A percentile compares a stretch with the other conserved stretches of the same genome.
phyloP scores from a whole-genome alignment of 2,888 invertebrate genomes.

The Ormyrus thymus region DNA sequence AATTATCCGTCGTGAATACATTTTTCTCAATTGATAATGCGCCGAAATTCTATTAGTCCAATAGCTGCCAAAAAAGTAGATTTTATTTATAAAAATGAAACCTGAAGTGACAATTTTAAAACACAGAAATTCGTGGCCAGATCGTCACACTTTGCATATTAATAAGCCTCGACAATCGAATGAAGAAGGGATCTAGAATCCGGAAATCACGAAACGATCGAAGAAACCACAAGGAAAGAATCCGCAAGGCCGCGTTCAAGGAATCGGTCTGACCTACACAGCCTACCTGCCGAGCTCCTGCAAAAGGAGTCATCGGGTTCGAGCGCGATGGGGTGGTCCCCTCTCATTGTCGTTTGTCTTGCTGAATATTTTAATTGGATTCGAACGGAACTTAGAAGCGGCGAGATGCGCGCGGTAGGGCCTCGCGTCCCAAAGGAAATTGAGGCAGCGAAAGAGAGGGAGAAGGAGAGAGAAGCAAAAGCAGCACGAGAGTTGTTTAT shows the following conservation, averaged over 20 bases:
- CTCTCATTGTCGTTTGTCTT: slow-evolving; percentile 74
- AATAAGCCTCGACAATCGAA: neutral
- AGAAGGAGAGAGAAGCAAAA: slow-evolving; percentile 56
- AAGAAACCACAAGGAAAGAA: too few relatives aligned
- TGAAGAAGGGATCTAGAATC: neutral
- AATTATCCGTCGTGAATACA: too few relatives aligned
- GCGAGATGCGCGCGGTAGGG: slow-evolving; percentile 44
- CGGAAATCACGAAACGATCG: neutral
- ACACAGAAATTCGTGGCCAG: too few relatives aligned
- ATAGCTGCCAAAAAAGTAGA: too few relatives aligned
- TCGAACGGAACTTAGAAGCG: slow-evolving; percentile 53
- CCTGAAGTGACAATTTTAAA: too few relatives aligned
- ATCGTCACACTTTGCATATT: too few relatives aligned
- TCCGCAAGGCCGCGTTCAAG: neutral
- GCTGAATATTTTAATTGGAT: slow-evolving; percentile 75
- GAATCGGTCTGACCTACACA: neutral
- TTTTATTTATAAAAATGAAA: too few relatives aligned
- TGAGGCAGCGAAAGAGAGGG: slow-evolving; percentile 35
- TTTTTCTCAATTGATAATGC: too few relatives aligned
- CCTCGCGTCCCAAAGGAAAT: slow-evolving; percentile 18
- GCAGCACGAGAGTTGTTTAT: slow-evolving; percentile 70
- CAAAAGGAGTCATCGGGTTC: slow-evolving; percentile 53
- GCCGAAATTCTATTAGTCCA: too few relatives aligned
- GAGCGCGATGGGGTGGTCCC: slow-evolving; percentile 57
- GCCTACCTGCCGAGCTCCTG: slow-evolving; percentile 33